Evolutionary conservation across 2,797 vertebrate genomes (phyloP).

Genomic region (Furcifer pardalis): DNA sequence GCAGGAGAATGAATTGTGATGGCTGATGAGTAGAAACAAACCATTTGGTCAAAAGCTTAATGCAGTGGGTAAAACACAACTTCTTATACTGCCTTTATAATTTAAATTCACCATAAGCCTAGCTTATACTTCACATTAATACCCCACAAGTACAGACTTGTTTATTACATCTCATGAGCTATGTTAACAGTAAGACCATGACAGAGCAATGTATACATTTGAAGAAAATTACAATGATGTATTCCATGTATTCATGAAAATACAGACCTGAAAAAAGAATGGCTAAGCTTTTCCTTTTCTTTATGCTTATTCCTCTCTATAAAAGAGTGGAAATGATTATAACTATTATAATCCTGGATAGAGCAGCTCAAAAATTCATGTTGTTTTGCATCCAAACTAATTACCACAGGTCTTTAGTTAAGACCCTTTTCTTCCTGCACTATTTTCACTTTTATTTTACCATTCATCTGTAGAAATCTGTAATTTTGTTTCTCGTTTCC

Average conservation of each 20-base stretch:
- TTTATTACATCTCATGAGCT: constrained; percentile 71
- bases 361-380: no score
- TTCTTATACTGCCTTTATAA: constrained; percentile 64
- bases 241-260: constrained; percentile 72
- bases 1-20: constrained; percentile 41
- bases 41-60: constrained; percentile 60
- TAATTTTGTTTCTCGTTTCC: no score
- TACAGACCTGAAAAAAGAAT: constrained; percentile 57
- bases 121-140: constrained; percentile 71
- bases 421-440: no score
- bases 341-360: no score
- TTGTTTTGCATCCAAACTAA: no score
- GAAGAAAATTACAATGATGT: constrained; percentile 66
- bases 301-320: no score
- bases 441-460: no score
- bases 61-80: constrained; percentile 68
- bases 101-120: constrained; percentile 74
- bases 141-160: constrained; percentile 68
- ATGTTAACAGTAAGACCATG: constrained; percentile 72
- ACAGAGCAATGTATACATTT: constrained; percentile 65
- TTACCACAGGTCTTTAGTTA: no score
- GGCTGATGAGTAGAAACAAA: constrained; percentile 35
- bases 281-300: constrained; percentile 31
- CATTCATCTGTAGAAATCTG: no score
- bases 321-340: no score